Evolutionary conservation across 2,113 vertebrate genomes (phyloP), one percentile per base, ranked within the genome.

Genomic region (Dolichotis patagonum): DNA sequence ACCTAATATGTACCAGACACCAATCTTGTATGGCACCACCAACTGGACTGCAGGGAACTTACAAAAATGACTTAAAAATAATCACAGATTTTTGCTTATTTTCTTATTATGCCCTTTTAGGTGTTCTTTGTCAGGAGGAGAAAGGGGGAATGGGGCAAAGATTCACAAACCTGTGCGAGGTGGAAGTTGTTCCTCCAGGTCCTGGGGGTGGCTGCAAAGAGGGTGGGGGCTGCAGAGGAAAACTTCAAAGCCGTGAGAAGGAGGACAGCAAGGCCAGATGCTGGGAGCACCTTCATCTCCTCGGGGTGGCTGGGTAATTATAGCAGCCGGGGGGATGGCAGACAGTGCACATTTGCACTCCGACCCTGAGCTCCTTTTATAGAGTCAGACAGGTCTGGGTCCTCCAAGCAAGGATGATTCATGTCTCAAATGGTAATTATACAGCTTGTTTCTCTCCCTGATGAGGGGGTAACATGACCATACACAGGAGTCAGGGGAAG

Each of bases 351-450:
- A 1, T 63, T 96, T 88, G 89, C 96, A 90, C 91, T 96, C 91
- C 41, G 56, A 96, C 91, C 96, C 69, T 26, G 46, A 56, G 92
- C 87, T 88, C 95, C 97, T 98, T 98, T 98, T 98, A 98, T 98
- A 98, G 95, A 97, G 60, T 90, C 90, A 60, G 63, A 30, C 96
- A 95, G 96, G 97, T 96, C 96, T 98, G 93, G 90, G 95, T 67
- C 80, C 78, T 90, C 62, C n/a, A 60, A 97, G 77, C 69, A 83
- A 77, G 95, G 96, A 97, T 98, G 98, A 98, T 82, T 98, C 98
- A 98, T 96, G 98, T 98, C 98, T 98, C 97, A 84, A 84, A 97
- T 75, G 56, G 85, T 98, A 98, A 98, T 98, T 98, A 98, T 5
- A 98, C 94, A 97, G 95, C 90, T 96, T 10, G 14, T 41, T 87